phyloP scores from a whole-genome alignment of 1,140 invertebrate species.

The Whitmania pigra region DNA sequence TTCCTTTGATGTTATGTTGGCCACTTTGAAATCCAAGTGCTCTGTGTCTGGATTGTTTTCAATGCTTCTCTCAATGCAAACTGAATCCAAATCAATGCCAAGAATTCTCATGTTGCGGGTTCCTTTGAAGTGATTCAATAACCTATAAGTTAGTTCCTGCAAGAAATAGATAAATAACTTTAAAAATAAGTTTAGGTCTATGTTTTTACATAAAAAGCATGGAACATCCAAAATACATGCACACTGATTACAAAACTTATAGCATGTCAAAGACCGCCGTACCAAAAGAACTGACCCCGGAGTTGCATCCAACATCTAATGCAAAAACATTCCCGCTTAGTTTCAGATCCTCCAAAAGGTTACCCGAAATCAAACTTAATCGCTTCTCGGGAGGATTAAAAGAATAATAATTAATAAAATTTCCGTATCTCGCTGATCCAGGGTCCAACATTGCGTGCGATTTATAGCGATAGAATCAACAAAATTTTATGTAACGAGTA shows the following conservation, averaged over 20 bases:
- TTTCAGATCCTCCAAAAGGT: neutral
- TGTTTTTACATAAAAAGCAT: neutral
- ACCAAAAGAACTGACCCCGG: slow-evolving; percentile 1
- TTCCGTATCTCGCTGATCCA: neutral
- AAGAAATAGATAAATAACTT: neutral
- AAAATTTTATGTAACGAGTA: too few relatives aligned
- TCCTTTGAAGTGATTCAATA: slow-evolving; percentile 7
- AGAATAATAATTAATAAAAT: slow-evolving; percentile 16
- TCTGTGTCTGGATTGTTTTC: neutral
- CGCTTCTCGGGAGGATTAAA: neutral
- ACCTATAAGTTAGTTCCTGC: neutral
- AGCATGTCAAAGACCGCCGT: neutral
- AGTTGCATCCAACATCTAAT: slow-evolving; percentile 10
- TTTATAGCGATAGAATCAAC: neutral
- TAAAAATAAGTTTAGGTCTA: neutral
- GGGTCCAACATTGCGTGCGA: neutral
- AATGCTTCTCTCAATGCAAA: neutral
- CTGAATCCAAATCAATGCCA: slow-evolving; percentile 4
- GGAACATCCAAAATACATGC: neutral
- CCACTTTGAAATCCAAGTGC: neutral
- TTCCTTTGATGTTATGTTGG: slow-evolving; percentile 1
- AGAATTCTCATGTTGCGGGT: neutral
- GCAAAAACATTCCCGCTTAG: neutral
- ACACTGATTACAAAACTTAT: neutral
- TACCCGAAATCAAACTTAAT: neutral